Conservation (phyloP, 2,113 vertebrate genomes). For the Cyprinodon brontotheroides region DNA sequence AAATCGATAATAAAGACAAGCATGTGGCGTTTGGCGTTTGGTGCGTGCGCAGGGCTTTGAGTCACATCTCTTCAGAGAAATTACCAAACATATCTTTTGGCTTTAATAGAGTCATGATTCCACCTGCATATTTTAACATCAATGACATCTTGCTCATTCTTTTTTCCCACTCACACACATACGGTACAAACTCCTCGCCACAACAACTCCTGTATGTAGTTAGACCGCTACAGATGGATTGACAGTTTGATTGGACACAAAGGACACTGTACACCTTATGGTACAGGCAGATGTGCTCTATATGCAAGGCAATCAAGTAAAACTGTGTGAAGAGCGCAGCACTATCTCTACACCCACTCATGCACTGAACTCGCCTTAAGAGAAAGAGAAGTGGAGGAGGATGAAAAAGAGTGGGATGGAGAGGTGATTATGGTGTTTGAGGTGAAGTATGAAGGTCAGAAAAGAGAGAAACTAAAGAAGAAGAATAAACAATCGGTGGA, state of each 20-base stretch:
- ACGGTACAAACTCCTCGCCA: neutral
- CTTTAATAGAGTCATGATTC: slow-evolving; percentile 58
- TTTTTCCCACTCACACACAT: neutral
- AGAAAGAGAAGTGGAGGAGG: slow-evolving; percentile 37
- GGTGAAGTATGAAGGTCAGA: slow-evolving; percentile 28
- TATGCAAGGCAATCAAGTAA: slow-evolving; percentile 52
- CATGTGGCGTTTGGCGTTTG: slow-evolving; percentile 35
- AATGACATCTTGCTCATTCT: neutral
- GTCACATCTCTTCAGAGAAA: slow-evolving; percentile 44
- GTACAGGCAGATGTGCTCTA: slow-evolving; percentile 12
- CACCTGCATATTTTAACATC: slow-evolving; percentile 3
- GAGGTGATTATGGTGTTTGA: slow-evolving; percentile 37
- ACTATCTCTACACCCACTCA: slow-evolving; percentile 53
- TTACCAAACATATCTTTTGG: slow-evolving; percentile 44
- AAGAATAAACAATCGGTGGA: slow-evolving; percentile 18
- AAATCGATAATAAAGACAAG: slow-evolving; percentile 65
- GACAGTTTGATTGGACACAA: slow-evolving; percentile 54
- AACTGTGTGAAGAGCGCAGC: slow-evolving; percentile 42
- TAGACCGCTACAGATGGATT: slow-evolving; percentile 43
- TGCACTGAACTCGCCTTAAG: slow-evolving; percentile 24
- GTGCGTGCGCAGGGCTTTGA: slow-evolving; percentile 32
- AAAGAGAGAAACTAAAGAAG: slow-evolving; percentile 44
- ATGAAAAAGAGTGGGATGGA: slow-evolving; percentile 48
- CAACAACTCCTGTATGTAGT: neutral
- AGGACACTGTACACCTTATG: slow-evolving; percentile 32